A percentile compares a stretch with the other conserved stretches of the same genome.
Evolutionary conservation across 1,140 invertebrate species (phyloP).

Genomic region (Orchestia grillus): DNA sequence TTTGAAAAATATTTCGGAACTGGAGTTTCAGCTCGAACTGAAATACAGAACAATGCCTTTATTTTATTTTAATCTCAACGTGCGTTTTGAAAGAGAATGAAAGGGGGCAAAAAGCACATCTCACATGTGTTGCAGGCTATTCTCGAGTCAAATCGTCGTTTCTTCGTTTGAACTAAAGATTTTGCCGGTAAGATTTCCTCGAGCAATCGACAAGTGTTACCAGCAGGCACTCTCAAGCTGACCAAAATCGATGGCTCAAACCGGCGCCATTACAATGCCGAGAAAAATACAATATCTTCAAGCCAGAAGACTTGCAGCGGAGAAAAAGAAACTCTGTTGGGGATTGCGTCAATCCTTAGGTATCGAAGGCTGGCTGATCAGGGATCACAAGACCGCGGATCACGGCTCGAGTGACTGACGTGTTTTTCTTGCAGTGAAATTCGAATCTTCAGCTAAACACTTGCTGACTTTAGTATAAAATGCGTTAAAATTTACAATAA

Average conservation of each 20-base stretch:
- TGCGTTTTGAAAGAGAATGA: not conserved
- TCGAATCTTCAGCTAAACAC: not conserved
- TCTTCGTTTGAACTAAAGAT: not conserved
- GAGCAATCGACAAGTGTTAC: not conserved
- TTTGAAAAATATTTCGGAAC: not conserved
- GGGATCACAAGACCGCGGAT: not conserved
- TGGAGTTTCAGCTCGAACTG: not conserved
- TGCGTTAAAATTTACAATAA: no score
- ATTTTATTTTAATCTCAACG: not conserved
- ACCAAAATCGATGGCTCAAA: not conserved
- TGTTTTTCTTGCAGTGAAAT: not conserved
- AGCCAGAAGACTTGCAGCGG: not conserved
- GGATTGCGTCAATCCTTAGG: not conserved
- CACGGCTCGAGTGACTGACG: not conserved
- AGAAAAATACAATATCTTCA: not conserved
- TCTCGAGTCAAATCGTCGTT: not conserved
- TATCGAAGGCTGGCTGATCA: not conserved
- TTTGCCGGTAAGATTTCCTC: not conserved
- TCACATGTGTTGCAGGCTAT: not conserved
- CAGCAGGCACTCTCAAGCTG: not conserved
- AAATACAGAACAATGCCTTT: not conserved
- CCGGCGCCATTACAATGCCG: not conserved
- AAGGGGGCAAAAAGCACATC: not conserved
- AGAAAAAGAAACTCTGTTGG: not conserved
- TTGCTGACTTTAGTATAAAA: not conserved